These are phyloP conservation scores for Apus apus DNA, from an alignment of 2,113 vertebrate genomes.

Conservation along the genomic window DNA sequence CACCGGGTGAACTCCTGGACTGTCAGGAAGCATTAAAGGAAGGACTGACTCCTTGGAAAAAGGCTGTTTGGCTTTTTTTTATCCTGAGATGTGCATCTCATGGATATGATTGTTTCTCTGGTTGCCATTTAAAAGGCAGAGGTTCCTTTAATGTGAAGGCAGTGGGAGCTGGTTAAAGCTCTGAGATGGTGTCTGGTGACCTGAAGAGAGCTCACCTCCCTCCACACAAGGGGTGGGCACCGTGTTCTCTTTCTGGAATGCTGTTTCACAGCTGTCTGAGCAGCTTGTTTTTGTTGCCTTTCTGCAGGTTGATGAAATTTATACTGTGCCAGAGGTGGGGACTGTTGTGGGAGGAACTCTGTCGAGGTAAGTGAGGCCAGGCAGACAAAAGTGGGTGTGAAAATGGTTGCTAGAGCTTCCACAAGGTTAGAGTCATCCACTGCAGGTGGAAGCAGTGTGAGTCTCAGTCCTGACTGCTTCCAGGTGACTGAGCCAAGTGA, in stretches of 20 bases:
- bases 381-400: neutral
- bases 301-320: slow-evolving; percentile 96
- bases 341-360: slow-evolving; percentile 97
- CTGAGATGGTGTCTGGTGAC: neutral
- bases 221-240: accelerated
- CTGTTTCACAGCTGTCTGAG: neutral
- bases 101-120: neutral
- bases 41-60: neutral
- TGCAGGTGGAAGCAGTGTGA: neutral
- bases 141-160: neutral
- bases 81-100: neutral
- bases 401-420: neutral
- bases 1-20: neutral
- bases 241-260: neutral
- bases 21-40: neutral
- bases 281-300: slow-evolving; percentile 42
- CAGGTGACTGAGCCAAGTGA: neutral
- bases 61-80: neutral
- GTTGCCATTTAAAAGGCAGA: neutral
- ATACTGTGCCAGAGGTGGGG: slow-evolving; percentile 96
- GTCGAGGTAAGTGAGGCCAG: slow-evolving; percentile 84
- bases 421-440: neutral
- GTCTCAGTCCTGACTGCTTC: neutral
- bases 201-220: neutral
- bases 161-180: neutral